phyloP scores from a whole-genome alignment of 2,888 invertebrate species.

The Hemistola chrysoprasaria region DNA sequence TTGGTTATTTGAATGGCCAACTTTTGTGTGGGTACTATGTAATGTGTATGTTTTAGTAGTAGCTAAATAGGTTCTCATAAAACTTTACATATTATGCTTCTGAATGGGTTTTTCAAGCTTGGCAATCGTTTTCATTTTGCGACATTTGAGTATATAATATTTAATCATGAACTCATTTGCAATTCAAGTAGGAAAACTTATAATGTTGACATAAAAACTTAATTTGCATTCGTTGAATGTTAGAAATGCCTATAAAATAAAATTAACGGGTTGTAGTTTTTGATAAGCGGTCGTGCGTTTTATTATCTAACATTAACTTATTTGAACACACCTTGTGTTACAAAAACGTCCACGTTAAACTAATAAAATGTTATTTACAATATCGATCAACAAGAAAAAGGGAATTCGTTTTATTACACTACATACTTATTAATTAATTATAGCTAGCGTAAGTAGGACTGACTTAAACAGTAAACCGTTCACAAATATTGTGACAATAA shows the following conservation, averaged over 20 bases:
- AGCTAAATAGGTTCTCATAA: no score
- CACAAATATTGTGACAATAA: conserved; percentile 42
- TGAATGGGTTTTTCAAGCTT: no score
- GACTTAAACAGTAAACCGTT: conserved; percentile 13
- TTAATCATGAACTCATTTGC: no score
- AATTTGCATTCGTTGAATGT: conserved; percentile 5
- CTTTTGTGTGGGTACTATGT: conserved; percentile 31
- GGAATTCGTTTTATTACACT: no score
- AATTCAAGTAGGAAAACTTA: neutral
- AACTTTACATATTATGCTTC: no score
- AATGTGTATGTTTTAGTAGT: no score
- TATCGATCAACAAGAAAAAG: no score
- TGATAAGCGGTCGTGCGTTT: conserved; percentile 5
- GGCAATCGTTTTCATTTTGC: no score
- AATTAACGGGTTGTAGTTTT: conserved; percentile 3
- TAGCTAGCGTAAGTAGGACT: neutral
- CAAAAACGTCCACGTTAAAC: neutral
- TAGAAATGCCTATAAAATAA: conserved; percentile 3
- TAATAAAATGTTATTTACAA: no score
- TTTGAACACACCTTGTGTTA: neutral
- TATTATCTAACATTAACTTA: neutral
- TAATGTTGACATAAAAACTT: conserved; percentile 1
- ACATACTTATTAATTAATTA: no score
- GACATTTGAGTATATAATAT: no score
- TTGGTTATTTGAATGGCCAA: conserved; percentile 46